phyloP scores from a whole-genome alignment of 2,888 invertebrate species.

The Drosophila bunnanda region DNA sequence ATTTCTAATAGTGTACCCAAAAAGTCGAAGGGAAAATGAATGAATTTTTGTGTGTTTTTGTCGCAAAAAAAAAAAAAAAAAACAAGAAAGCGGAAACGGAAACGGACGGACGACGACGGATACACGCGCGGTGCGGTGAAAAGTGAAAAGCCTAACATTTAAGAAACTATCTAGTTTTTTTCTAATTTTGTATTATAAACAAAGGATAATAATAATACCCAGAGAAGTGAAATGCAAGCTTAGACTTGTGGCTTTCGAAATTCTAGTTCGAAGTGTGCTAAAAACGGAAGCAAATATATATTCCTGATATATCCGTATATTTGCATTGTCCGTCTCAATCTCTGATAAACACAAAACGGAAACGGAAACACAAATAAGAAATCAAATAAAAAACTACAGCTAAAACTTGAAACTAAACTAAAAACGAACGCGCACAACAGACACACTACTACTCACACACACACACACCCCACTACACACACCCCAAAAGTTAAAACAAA shows the following conservation, averaged over 20 bases:
- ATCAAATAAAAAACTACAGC: background rate
- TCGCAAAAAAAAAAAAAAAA: background rate
- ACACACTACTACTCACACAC: conserved; percentile 17
- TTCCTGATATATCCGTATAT: conserved; percentile 30
- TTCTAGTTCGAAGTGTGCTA: conserved; percentile 63
- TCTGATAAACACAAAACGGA: conserved; percentile 48
- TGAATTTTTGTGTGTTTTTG: conserved; percentile 45
- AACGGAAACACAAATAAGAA: conserved; percentile 22
- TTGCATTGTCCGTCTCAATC: conserved; percentile 23
- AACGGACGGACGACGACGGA: conserved; percentile 17
- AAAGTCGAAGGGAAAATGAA: conserved; percentile 29
- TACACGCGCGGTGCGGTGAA: conserved; percentile 17
- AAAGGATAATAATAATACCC: conserved; percentile 21
- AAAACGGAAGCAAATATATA: conserved; percentile 29
- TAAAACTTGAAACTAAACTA: conserved; percentile 15
- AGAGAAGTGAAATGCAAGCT: conserved; percentile 22
- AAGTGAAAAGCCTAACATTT: conserved; percentile 29
- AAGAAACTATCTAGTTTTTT: conserved; percentile 33
- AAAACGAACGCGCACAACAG: conserved; percentile 40
- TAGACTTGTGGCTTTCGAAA: conserved; percentile 14
- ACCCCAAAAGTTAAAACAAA: conserved; percentile 47
- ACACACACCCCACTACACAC: conserved; percentile 2
- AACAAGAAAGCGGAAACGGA: conserved; percentile 1
- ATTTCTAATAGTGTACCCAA: conserved; percentile 51
- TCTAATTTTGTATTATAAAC: conserved; percentile 39